These are phyloP conservation scores for Drosophila bifasciata DNA, from an alignment of 1,140 invertebrate species.

Conservation along the genomic window DNA sequence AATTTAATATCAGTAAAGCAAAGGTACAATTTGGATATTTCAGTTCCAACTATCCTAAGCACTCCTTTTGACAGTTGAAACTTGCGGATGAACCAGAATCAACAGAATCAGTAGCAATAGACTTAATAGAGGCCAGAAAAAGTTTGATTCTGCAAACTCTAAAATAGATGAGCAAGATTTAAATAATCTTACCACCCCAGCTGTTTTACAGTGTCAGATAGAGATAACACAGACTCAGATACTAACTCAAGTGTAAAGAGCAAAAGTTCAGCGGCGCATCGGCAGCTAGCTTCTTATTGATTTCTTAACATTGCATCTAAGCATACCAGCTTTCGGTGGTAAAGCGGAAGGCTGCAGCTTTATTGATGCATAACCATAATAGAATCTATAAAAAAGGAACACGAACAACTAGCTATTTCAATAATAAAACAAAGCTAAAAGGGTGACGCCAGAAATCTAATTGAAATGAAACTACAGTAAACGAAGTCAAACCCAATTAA, in stretches of 20 bases:
- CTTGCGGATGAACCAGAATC: slow-evolving; percentile 16
- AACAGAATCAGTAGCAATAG: background rate
- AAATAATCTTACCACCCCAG: background rate
- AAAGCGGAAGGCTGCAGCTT: too few relatives aligned
- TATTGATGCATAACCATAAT: background rate
- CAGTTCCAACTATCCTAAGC: slow-evolving; percentile 7
- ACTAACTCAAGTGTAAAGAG: background rate
- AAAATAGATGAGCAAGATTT: slow-evolving; percentile 3
- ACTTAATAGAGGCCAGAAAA: background rate
- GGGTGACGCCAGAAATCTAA: slow-evolving; percentile 10
- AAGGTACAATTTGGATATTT: background rate
- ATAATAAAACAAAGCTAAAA: slow-evolving; percentile 1
- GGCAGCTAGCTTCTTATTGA: slow-evolving; percentile 9
- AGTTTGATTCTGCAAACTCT: background rate
- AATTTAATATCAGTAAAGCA: slow-evolving; percentile 3
- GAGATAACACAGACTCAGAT: background rate
- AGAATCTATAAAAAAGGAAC: slow-evolving; percentile 6
- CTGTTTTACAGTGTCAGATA: too few relatives aligned
- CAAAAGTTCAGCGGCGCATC: background rate
- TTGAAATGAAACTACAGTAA: slow-evolving; percentile 2
- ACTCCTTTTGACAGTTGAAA: background rate
- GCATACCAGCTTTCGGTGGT: slow-evolving; percentile 4
- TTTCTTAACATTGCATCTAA: slow-evolving; percentile 2
- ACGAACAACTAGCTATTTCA: slow-evolving; percentile 2
- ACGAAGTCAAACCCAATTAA: slow-evolving; percentile 1